These are phyloP conservation scores for Panagrolaimus sp. DNA, from an alignment of 1,140 invertebrate genomes.

Conservation along the genomic window DNA sequence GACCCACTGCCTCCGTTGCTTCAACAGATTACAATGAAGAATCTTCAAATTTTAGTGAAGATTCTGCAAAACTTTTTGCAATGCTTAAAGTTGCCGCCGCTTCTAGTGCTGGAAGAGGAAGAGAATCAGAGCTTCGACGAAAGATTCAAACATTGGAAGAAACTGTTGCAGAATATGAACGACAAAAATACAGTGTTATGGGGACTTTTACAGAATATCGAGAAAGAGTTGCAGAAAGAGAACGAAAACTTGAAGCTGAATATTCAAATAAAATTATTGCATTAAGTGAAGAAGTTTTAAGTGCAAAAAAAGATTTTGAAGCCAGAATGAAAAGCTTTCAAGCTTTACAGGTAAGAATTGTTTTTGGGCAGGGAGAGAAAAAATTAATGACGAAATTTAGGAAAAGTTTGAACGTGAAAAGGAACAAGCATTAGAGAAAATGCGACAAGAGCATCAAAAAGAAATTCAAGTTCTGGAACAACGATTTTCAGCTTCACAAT, in stretches of 20 bases:
- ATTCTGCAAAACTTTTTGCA: conserved; percentile 27
- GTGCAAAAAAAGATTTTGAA: conserved; percentile 58
- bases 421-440: conserved; percentile 56
- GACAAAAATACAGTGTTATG: conserved; percentile 58
- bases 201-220: conserved; percentile 57
- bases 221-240: conserved; percentile 55
- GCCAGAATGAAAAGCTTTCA: conserved; percentile 58
- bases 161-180: conserved; percentile 58
- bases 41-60: conserved; percentile 25
- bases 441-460: conserved; percentile 57
- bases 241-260: conserved; percentile 56
- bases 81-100: conserved; percentile 31
- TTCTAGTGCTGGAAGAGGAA: conserved; percentile 34
- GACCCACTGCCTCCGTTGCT: not conserved
- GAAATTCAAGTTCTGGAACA: conserved; percentile 56
- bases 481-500: conserved; percentile 53
- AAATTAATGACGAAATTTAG: conserved; percentile 23
- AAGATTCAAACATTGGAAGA: conserved; percentile 57
- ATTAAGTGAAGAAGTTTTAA: conserved; percentile 56
- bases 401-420: conserved; percentile 59
- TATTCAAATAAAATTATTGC: conserved; percentile 58
- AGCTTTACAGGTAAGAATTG: conserved; percentile 45
- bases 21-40: conserved; percentile 20
- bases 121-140: conserved; percentile 50
- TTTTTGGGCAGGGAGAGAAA: not conserved